phyloP scores from a whole-genome alignment of 1,140 invertebrate genomes.

The Temnothorax curvispinosus region DNA sequence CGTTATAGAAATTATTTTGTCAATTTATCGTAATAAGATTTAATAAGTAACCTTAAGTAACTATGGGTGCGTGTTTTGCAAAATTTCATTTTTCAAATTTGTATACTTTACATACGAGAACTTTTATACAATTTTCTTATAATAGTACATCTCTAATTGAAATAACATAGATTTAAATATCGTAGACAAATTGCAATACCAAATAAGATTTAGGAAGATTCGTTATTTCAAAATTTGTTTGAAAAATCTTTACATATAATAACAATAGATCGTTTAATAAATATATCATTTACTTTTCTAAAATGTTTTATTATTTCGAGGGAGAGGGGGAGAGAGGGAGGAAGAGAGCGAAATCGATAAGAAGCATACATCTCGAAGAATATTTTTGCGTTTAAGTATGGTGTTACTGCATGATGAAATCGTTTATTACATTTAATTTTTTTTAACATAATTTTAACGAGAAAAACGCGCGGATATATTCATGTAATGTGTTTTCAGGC shows the following conservation, averaged over 20 bases:
- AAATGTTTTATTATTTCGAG: background rate
- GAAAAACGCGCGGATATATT: background rate
- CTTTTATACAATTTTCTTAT: background rate
- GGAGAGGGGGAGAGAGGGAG: too few relatives aligned
- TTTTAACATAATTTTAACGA: background rate
- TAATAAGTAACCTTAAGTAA: background rate
- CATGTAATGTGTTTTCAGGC: too few relatives aligned
- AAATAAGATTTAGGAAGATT: conserved; percentile 8
- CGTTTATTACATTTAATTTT: background rate
- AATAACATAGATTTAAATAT: background rate
- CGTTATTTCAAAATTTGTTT: background rate
- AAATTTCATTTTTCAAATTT: background rate
- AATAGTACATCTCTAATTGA: background rate
- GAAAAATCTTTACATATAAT: background rate
- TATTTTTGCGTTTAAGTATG: background rate
- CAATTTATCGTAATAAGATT: background rate
- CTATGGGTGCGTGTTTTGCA: background rate
- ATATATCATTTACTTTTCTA: background rate
- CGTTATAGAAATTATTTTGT: background rate
- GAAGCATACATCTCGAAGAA: background rate
- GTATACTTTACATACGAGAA: background rate
- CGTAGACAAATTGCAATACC: too few relatives aligned
- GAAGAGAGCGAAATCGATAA: too few relatives aligned
- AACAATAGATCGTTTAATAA: background rate
- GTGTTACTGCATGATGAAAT: background rate